Evolutionary conservation across 1,140 invertebrate genomes (phyloP).

Genomic region (Penaeus chinensis): DNA sequence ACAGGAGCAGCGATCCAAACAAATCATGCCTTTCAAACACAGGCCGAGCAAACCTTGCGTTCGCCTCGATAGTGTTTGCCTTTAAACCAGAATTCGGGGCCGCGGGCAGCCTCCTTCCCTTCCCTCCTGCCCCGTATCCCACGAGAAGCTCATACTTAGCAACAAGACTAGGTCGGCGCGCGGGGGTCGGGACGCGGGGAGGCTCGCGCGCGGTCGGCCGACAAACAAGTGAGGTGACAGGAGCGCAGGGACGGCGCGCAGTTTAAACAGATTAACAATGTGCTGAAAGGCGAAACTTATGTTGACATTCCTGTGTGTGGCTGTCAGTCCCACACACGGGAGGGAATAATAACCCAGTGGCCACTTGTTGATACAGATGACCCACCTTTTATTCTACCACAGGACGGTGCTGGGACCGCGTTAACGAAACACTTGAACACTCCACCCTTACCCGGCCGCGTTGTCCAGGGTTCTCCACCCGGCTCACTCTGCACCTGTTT

Average conservation of each 20-base stretch:
- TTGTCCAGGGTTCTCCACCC: no score
- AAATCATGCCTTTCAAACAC: no score
- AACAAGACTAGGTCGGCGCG: conserved; percentile 1
- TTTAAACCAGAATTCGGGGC: no score
- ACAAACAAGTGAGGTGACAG: conserved; percentile 53
- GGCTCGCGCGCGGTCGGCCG: conserved; percentile 15
- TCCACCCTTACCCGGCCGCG: no score
- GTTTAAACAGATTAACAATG: conserved; percentile 61
- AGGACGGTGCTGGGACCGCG: background rate
- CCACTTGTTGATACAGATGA: conserved; percentile 60
- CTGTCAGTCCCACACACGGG: conserved; percentile 55
- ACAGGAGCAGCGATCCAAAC: no score
- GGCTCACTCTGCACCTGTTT: no score
- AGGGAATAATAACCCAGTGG: conserved; percentile 54
- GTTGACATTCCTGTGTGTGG: conserved; percentile 59
- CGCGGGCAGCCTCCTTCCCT: no score
- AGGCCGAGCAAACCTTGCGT: no score
- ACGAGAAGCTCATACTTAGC: no score
- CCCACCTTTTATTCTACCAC: conserved; percentile 19
- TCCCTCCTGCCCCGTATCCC: no score
- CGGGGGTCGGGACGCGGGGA: background rate
- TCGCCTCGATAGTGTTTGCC: no score
- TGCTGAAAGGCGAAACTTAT: conserved; percentile 58
- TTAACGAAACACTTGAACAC: conserved; percentile 10
- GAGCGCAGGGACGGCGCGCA: conserved; percentile 52